These are phyloP conservation scores for Micrastur ruficollis DNA, from an alignment of 2,797 vertebrate genomes.

Conservation along the genomic window DNA sequence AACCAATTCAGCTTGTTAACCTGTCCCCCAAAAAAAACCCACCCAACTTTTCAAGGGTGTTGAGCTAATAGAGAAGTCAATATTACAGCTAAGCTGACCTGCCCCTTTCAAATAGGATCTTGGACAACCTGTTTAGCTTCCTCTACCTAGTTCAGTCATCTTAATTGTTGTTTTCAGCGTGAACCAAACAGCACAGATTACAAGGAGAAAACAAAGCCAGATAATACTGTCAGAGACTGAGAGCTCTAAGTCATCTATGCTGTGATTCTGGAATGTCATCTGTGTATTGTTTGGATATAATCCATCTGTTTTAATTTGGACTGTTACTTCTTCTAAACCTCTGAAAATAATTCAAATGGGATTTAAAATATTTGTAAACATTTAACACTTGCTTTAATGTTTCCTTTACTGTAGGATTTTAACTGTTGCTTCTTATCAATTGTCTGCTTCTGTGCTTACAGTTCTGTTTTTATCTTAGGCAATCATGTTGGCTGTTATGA, in stretches of 20 bases:
- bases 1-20: neutral
- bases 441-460: neutral
- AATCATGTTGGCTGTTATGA: constrained; percentile 96
- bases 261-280: neutral
- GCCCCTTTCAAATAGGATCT: neutral
- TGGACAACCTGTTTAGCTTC: neutral
- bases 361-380: neutral
- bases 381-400: neutral
- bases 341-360: neutral
- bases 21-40: neutral
- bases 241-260: neutral
- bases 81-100: neutral
- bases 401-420: neutral
- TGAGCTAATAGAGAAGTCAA: neutral
- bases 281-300: neutral
- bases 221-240: neutral
- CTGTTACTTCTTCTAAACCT: neutral
- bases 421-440: neutral
- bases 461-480: constrained; percentile 76
- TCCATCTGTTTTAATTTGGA: neutral
- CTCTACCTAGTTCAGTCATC: neutral
- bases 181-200: neutral
- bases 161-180: neutral
- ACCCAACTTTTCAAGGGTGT: neutral
- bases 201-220: neutral